A percentile compares a stretch with the other conserved stretches of the same genome.
phyloP scores from a whole-genome alignment of 92 coral and sea anemone species.

The Bergia puertoricense region DNA sequence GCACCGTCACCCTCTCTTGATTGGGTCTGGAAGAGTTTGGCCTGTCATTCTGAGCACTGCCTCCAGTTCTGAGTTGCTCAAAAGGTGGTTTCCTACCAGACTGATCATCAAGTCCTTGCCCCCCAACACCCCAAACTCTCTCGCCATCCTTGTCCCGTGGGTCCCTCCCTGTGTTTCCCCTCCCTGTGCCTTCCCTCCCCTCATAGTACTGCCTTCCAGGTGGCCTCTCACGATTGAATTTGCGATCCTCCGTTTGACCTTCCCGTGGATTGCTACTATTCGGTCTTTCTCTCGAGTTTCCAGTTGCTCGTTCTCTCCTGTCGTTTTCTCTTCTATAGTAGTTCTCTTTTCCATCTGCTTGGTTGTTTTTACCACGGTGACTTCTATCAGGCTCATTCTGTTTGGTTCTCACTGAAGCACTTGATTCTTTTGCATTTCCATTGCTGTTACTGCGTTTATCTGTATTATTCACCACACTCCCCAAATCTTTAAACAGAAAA shows the following conservation, averaged over 20 bases:
- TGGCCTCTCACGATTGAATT: conserved; percentile 51
- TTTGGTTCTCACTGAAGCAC: conserved; percentile 40
- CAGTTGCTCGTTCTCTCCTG: conserved; percentile 10
- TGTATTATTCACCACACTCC: neutral
- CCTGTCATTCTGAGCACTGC: neutral
- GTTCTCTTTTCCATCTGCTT: conserved; percentile 33
- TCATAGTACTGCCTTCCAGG: conserved; percentile 46
- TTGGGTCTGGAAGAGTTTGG: conserved; percentile 24
- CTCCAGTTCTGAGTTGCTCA: conserved; percentile 29
- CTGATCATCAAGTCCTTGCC: conserved; percentile 18
- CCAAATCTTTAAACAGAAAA: neutral
- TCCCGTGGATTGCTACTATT: conserved; percentile 14
- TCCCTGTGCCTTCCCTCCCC: conserved; percentile 28
- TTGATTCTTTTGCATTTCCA: conserved; percentile 35
- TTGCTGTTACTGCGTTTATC: conserved; percentile 12
- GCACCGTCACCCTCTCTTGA: conserved; percentile 14
- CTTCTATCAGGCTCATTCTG: conserved; percentile 32
- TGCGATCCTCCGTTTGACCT: conserved; percentile 26
- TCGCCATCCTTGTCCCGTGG: conserved; percentile 43
- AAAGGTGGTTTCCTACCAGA: conserved; percentile 24
- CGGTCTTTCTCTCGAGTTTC: conserved; percentile 14
- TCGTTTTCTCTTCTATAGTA: conserved; percentile 21
- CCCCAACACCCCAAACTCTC: conserved; percentile 14
- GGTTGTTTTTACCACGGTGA: conserved; percentile 42
- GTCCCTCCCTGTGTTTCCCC: conserved; percentile 25